Evolutionary conservation across 64 coral and sea anemone genomes (phyloP).

Genomic region (Hydrozoanthus tunicans): DNA sequence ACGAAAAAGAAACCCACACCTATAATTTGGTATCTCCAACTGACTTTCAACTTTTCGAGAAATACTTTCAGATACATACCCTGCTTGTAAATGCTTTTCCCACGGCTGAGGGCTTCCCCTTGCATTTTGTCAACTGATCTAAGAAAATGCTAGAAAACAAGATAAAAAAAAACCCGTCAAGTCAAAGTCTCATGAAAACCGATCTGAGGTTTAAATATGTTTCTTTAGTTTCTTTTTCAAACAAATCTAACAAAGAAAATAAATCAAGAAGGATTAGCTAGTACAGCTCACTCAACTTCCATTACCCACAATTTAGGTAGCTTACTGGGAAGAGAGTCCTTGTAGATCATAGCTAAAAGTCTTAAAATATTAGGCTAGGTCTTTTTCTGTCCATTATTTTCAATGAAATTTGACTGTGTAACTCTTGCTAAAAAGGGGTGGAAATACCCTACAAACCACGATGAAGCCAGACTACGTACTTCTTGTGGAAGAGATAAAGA

Average conservation of each 20-base stretch:
- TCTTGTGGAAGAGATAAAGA: constrained; percentile 91
- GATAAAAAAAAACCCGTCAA: not conserved
- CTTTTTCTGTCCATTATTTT: too few relatives aligned
- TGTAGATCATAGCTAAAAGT: too few relatives aligned
- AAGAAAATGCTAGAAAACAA: constrained; percentile 69
- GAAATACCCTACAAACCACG: not conserved
- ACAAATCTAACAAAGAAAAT: too few relatives aligned
- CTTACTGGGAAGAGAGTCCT: too few relatives aligned
- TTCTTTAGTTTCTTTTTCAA: too few relatives aligned
- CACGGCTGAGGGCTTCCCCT: constrained; percentile 58
- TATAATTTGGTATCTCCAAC: not conserved
- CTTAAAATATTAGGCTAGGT: too few relatives aligned
- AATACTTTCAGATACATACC: constrained; percentile 10
- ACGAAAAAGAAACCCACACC: not conserved
- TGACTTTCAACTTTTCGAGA: not conserved
- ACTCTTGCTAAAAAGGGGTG: too few relatives aligned
- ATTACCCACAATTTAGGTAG: too few relatives aligned
- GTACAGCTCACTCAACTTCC: too few relatives aligned
- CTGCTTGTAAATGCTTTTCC: constrained; percentile 66
- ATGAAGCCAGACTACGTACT: constrained; percentile 53
- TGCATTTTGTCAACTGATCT: constrained; percentile 65
- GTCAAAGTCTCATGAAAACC: not conserved
- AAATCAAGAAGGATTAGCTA: too few relatives aligned
- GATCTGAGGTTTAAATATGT: too few relatives aligned
- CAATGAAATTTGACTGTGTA: too few relatives aligned